Conservation (phyloP, 2,113 vertebrate species). For the Psittacara wagleri region DNA sequence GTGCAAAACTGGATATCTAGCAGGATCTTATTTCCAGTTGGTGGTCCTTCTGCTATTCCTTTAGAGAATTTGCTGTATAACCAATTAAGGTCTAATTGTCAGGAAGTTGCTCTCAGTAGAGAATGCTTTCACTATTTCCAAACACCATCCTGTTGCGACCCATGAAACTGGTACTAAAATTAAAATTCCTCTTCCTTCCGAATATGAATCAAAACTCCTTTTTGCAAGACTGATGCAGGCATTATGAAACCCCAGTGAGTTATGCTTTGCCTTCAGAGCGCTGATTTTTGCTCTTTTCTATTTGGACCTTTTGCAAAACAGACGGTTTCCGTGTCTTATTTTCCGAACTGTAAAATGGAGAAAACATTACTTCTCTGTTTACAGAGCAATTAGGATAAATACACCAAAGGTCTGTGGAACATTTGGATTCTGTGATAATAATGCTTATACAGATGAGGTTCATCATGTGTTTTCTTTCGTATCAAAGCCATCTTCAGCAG, state of each 20-base stretch:
- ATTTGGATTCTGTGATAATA: background rate
- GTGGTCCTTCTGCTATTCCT: background rate
- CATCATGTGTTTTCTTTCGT: background rate
- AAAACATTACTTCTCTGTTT: background rate
- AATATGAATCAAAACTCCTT: background rate
- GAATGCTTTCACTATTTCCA: background rate
- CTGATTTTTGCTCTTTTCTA: background rate
- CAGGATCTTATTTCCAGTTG: background rate
- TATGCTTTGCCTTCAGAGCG: background rate
- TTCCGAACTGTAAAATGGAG: background rate
- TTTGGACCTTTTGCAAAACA: background rate
- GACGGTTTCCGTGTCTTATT: background rate
- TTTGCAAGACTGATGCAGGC: background rate
- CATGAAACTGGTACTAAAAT: background rate
- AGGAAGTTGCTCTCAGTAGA: background rate
- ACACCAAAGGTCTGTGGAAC: background rate
- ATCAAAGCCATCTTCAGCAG: background rate
- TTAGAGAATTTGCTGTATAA: background rate
- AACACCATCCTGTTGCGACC: background rate
- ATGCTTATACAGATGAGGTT: background rate
- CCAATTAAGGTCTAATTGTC: conserved; percentile 31
- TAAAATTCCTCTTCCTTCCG: background rate
- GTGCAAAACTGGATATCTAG: background rate
- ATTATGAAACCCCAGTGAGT: background rate
- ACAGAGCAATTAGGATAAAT: background rate